Conservation (phyloP, 2,888 invertebrate species). For the Octodonta nipae region DNA sequence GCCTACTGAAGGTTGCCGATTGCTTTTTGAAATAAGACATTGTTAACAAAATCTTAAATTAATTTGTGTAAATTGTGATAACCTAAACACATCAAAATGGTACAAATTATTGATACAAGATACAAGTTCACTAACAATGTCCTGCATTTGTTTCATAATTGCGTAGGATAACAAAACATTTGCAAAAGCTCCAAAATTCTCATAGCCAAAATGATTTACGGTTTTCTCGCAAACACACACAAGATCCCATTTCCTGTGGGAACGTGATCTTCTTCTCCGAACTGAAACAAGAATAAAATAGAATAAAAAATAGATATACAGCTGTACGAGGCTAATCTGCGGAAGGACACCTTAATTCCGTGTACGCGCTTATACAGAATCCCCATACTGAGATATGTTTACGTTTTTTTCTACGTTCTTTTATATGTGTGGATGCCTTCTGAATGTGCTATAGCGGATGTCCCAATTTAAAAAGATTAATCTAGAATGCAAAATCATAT, state of each 20-base stretch:
- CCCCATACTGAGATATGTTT: conserved; percentile 5
- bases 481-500: too few species aligned
- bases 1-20: too few species aligned
- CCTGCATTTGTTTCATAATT: too few species aligned
- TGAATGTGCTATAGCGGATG: background rate
- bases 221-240: background rate
- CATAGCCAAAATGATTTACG: background rate
- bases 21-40: too few species aligned
- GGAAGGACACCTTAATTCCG: conserved; percentile 30
- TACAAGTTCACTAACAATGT: too few species aligned
- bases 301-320: conserved; percentile 23
- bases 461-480: too few species aligned
- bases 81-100: too few species aligned
- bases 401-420: background rate
- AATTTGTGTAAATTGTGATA: too few species aligned
- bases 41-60: too few species aligned
- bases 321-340: conserved; percentile 26
- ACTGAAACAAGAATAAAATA: conserved; percentile 20
- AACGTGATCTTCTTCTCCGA: conserved; percentile 13
- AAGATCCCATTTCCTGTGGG: conserved; percentile 18
- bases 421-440: background rate
- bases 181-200: too few species aligned
- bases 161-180: too few species aligned
- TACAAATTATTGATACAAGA: too few species aligned
- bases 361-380: conserved; percentile 6